Evolutionary conservation across 2,888 invertebrate species (phyloP), one percentile per base, ranked within the genome.

Genomic region (Unio pictorum): DNA sequence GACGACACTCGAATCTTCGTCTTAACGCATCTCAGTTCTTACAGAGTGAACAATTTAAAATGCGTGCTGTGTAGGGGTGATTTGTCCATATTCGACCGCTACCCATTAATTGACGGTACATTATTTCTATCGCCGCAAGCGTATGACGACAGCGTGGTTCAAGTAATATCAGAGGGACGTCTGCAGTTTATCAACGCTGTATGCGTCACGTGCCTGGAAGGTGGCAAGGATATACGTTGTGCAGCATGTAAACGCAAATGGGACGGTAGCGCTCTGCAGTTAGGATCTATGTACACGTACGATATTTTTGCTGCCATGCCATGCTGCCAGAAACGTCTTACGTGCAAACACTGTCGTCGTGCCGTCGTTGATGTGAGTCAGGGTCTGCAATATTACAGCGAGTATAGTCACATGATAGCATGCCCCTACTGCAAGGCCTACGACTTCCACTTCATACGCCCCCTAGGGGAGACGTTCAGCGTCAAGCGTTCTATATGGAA

Each of bases 221-320:
- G 95, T 45, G 94, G 93, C 89, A 79, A 78, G 17, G 83, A 89
- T 93, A 78, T 89, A 20, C 76, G 82, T 18, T 90, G 89, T 73
- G 79, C 79, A n/a, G 78, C 84, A 20, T 89, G 89, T 76, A 84
- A 87, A 66, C 82, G 79, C n/a, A 80, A 73, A 15, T 90, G 89
- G 89, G 83, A 96, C 88, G 98, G 98, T 45, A 95, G 96, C 34
- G 95, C 96, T 66, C 93, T 98, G 75, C 95, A 98, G 71, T 93
- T 98, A 71, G 98, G 98, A 80, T 97, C 98, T 78, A 97, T 98
- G 96, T 99, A 99, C 92, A 95, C 97, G 73, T 99, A 97, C 89
- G 98, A 99, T 91, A 96, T 99, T 84, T 98, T 99, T 90, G 98
- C 98, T 89, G 97, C 98, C 74, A 95, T 95, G 91, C 97, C 97